phyloP scores from a whole-genome alignment of 2,888 invertebrate genomes.

The Harpalus rubripes region DNA sequence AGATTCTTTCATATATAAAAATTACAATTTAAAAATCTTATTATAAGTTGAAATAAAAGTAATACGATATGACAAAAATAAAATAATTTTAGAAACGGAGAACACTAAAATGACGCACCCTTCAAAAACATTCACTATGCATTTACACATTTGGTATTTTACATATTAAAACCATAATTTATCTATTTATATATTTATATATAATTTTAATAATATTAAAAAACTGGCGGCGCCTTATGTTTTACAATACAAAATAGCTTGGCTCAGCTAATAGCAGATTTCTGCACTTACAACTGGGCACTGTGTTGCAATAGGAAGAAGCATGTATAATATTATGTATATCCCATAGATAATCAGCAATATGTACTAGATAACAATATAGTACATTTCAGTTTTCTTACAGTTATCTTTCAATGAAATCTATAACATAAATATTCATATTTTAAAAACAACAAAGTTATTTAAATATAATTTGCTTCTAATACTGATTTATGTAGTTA shows the following conservation, averaged over 20 bases:
- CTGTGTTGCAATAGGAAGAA: conserved; percentile 74
- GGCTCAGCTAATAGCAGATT: conserved; percentile 72
- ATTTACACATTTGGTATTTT: conserved; percentile 66
- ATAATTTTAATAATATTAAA: conserved; percentile 73
- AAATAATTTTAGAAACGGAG: conserved; percentile 17
- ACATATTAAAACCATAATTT: conserved; percentile 74
- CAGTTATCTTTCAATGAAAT: conserved; percentile 54
- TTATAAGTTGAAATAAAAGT: conserved; percentile 30
- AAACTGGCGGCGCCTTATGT: conserved; percentile 75
- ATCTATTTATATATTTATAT: conserved; percentile 71
- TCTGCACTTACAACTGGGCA: conserved; percentile 72
- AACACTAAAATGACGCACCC: conserved; percentile 49
- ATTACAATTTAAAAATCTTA: conserved; percentile 51
- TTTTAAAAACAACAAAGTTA: conserved; percentile 35
- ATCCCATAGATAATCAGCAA: conserved; percentile 66
- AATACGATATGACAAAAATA: conserved; percentile 51
- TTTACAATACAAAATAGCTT: conserved; percentile 72
- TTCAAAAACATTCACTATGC: conserved; percentile 57
- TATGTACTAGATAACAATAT: conserved; percentile 67
- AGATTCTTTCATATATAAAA: conserved; percentile 35
- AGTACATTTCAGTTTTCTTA: conserved; percentile 64
- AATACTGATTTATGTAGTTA: conserved; percentile 56
- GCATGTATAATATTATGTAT: conserved; percentile 71
- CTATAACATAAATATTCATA: conserved; percentile 34
- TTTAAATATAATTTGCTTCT: conserved; percentile 44